Evolutionary conservation across 2,888 invertebrate species (phyloP).

Genomic region (Ochropleura leucogaster): DNA sequence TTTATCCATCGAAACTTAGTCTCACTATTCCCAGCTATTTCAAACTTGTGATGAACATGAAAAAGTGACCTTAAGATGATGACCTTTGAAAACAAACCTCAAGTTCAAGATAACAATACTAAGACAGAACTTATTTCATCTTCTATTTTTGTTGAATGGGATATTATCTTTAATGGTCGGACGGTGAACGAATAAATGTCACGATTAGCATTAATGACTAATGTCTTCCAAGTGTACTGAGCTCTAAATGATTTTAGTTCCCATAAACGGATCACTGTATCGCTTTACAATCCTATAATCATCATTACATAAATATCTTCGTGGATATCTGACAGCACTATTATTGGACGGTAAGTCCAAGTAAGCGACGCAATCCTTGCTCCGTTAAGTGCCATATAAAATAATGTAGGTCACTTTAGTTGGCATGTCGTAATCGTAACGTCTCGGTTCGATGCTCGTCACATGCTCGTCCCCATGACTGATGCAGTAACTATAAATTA

Average conservation of each 20-base stretch:
- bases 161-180: slow-evolving; percentile 16
- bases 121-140: slow-evolving; percentile 4
- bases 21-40: not conserved
- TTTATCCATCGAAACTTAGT: slow-evolving; percentile 7
- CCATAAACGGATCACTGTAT: slow-evolving; percentile 14
- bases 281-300: slow-evolving; percentile 20
- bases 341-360: slow-evolving; percentile 17
- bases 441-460: slow-evolving; percentile 65
- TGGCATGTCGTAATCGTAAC: slow-evolving; percentile 62
- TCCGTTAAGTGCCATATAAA: slow-evolving; percentile 47
- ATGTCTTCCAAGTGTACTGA: slow-evolving; percentile 5
- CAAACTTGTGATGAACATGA: slow-evolving; percentile 3
- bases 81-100: slow-evolving; percentile 29
- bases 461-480: slow-evolving; percentile 70
- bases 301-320: slow-evolving; percentile 12
- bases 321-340: slow-evolving; percentile 16
- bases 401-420: slow-evolving; percentile 62
- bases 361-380: slow-evolving; percentile 38
- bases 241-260: slow-evolving; percentile 11
- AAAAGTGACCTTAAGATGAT: slow-evolving; percentile 9
- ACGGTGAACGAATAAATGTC: slow-evolving; percentile 24
- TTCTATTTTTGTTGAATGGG: slow-evolving; percentile 24
- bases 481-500: slow-evolving; percentile 67
- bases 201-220: slow-evolving; percentile 22
- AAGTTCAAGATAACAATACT: slow-evolving; percentile 28